Base-by-base conservation (phyloP, 2,888 invertebrate genomes). In the Cantharis flavilabris region DNA sequence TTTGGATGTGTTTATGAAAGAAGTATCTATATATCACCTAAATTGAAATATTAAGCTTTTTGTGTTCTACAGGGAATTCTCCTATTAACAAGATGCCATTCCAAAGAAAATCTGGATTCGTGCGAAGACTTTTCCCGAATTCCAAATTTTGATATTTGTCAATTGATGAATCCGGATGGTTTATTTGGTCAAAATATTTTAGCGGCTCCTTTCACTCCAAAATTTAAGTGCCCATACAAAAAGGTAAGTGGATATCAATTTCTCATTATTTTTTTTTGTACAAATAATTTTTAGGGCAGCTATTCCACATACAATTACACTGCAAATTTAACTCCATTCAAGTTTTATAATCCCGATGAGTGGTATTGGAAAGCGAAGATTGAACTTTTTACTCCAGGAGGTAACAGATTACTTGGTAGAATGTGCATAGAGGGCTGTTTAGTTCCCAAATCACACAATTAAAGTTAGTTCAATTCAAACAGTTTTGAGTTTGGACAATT, bases 41-140 rank as follows among this genome's bases (percentile, higher is more conserved):
- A n/a, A 20, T 20, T 20, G 20, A 20, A 20, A 23, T 23, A 5
- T 23, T 5, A 23, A 0, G 5, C 5, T 5, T 20, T 23, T 33
- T 13, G 9, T 7, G 14, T 73, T 73, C 3, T 10, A 26, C 26
- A 73, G 73, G 23, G 33, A 5, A 20, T 49, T 0, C n/a, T 73
- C 4, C 16, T 10, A 18, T 1, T 73, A 1, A 26, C 62, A 23
- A 49, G 69, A 16, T 73, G 73, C 4, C 20, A 69, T 7, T 62
- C 23, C 28, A 28, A 33, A 28, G 73, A 73, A 62, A 73, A 73
- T 18, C 18, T 73, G 18, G 49, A 73, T 69, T 62, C 73, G 1
- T 73, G 73, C 33, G 73, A 73, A 28, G 23, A 67, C 5, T 67
- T 1, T 23, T 9, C 23, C 9, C 3, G 10, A 23, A n/a, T 23